A percentile compares a stretch with the other conserved stretches of the same genome.
Evolutionary conservation across 2,113 vertebrate species (phyloP).

Genomic region (Henicopernis longicauda): DNA sequence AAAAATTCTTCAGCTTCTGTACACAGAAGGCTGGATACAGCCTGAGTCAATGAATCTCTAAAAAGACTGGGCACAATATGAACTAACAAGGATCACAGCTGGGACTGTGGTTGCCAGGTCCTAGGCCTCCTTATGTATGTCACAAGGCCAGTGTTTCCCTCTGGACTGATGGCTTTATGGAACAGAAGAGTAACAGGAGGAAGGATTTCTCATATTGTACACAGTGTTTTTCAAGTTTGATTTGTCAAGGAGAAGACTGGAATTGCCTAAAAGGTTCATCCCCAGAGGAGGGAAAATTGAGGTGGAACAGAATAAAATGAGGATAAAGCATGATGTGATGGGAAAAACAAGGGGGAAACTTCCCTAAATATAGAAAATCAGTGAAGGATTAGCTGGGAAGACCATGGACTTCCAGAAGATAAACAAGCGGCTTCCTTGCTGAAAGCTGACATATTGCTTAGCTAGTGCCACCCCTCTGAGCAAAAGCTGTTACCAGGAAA

Average conservation of each 20-base stretch:
- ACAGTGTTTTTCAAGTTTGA: not conserved
- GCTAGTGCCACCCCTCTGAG: not conserved
- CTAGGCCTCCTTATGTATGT: not conserved
- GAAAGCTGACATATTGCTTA: not conserved
- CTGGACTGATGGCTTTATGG: not conserved
- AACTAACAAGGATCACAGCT: not conserved
- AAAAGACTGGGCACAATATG: not conserved
- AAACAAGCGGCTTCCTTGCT: not conserved
- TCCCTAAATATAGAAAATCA: not conserved
- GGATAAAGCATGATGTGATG: not conserved
- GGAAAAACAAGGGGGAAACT: not conserved
- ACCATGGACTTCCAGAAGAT: not conserved
- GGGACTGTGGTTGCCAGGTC: not conserved
- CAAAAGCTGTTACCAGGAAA: not conserved
- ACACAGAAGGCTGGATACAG: not conserved
- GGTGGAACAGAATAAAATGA: not conserved
- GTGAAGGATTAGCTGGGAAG: not conserved
- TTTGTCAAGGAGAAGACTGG: not conserved
- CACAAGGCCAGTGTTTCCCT: not conserved
- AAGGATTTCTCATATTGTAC: not conserved
- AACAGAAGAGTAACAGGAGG: not conserved
- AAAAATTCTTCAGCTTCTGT: not conserved
- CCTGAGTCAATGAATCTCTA: not conserved
- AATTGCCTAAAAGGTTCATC: not conserved
- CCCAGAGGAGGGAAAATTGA: not conserved